Base-by-base conservation (phyloP, 2,888 invertebrate species). In the Candidula unifasciata region DNA sequence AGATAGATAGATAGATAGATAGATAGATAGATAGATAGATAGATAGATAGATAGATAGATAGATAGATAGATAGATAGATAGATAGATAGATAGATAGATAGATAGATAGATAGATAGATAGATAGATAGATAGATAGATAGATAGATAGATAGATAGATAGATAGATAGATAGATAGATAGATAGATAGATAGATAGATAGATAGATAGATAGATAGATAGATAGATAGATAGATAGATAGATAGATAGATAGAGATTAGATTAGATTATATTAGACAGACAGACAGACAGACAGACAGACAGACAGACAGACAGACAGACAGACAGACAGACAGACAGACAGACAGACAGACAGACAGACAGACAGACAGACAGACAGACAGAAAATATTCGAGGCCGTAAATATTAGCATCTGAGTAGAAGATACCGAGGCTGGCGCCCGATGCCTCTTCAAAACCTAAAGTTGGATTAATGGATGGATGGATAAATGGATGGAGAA, bases 1-100 rank as follows among this genome's bases (percentile, higher is more conserved):
- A 64, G 64, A 64, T 64, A 64, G 64, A 64, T 64, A 64, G 64
- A 64, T 64, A 64, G 64, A 64, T 64, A 64, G 64, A 64, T 64
- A 64, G 64, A 64, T 64, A 64, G 64, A 64, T 64, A 64, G 64
- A 64, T 64, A 64, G 64, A 64, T 64, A 64, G 64, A 64, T 64
- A 64, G 64, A 64, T 64, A 64, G 64, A 64, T 64, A 64, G 64
- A 64, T 64, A 64, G 64, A 64, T 64, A 64, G 64, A 64, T 64
- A 64, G 64, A 64, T 64, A 64, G 64, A 64, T 64, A 64, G 64
- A 64, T 64, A 64, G 64, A 64, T 64, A 64, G 64, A 64, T 64
- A 64, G 64, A 64, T 64, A 64, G 64, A 64, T 64, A 64, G 64
- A 64, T 64, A 64, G 64, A 64, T 64, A 64, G 64, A 64, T 64